Conservation (phyloP, 2,113 vertebrate genomes). For the Salvator merianae region DNA sequence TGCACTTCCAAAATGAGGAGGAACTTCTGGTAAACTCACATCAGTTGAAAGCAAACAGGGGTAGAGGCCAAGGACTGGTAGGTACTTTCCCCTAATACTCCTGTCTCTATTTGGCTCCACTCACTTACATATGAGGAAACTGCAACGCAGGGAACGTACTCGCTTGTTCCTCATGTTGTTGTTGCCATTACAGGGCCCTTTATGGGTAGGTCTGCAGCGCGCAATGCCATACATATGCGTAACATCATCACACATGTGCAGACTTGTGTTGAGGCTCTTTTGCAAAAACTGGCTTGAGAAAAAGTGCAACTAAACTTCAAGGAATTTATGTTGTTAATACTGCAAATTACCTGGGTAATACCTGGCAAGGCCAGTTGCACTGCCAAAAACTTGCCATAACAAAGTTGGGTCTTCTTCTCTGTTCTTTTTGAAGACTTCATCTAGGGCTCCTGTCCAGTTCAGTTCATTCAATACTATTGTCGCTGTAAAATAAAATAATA, state of each 20-base stretch:
- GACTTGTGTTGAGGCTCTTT: no score
- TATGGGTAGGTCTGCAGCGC: no score
- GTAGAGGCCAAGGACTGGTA: no score
- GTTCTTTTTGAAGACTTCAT: slow-evolving; percentile 92
- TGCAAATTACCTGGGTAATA: slow-evolving; percentile 90
- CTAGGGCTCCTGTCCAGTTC: slow-evolving; percentile 92
- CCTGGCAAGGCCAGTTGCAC: slow-evolving; percentile 93
- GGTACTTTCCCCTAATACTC: no score
- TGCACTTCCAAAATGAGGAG: neutral
- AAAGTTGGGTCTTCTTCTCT: slow-evolving; percentile 92
- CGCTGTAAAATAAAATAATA: slow-evolving; percentile 70
- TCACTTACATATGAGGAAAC: no score
- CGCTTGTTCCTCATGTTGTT: no score
- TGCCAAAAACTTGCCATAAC: slow-evolving; percentile 97
- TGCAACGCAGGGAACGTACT: no score
- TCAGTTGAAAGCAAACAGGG: no score
- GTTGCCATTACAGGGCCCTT: no score
- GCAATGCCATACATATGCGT: no score
- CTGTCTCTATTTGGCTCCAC: no score
- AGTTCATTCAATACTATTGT: slow-evolving; percentile 96
- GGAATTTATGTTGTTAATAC: neutral
- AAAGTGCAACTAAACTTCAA: neutral
- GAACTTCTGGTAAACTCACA: neutral
- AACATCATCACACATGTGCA: no score
- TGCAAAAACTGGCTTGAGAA: neutral